These are phyloP conservation scores for Craniophora ligustri DNA, from an alignment of 2,888 invertebrate genomes.

Conservation along the genomic window DNA sequence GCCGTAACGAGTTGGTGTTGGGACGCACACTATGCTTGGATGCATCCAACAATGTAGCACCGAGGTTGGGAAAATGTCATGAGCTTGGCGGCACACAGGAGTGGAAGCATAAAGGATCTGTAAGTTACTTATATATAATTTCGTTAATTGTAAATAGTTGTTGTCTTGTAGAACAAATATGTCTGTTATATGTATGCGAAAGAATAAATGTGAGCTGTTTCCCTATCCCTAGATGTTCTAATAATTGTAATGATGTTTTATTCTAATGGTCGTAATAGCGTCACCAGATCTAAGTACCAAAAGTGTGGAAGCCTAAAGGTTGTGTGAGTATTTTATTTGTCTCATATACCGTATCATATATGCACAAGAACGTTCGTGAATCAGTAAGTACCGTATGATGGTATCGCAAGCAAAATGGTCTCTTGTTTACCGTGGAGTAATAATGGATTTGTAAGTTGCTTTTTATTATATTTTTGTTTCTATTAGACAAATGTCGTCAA, in stretches of 20 bases:
- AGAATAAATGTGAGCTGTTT: neutral
- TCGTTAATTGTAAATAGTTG: neutral
- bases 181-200: neutral
- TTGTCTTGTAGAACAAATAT: neutral
- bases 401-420: no score
- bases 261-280: neutral
- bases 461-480: no score
- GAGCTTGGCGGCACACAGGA: slow-evolving; percentile 97
- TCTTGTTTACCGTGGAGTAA: no score
- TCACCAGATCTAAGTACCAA: neutral
- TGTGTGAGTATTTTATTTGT: neutral
- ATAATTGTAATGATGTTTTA: neutral
- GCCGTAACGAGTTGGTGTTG: slow-evolving; percentile 94
- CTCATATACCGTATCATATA: neutral
- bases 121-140: slow-evolving; percentile 61
- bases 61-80: slow-evolving; percentile 96
- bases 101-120: slow-evolving; percentile 94
- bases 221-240: neutral
- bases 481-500: no score
- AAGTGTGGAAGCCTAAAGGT: neutral
- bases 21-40: slow-evolving; percentile 96
- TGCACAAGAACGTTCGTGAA: no score
- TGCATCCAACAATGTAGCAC: slow-evolving; percentile 89
- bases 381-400: no score
- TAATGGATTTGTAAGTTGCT: no score